Percentiles rank a stretch among this genome's conserved stretches.
Evolutionary conservation across 2,888 invertebrate genomes (phyloP).

Genomic region (Sphaeridia pumilis): DNA sequence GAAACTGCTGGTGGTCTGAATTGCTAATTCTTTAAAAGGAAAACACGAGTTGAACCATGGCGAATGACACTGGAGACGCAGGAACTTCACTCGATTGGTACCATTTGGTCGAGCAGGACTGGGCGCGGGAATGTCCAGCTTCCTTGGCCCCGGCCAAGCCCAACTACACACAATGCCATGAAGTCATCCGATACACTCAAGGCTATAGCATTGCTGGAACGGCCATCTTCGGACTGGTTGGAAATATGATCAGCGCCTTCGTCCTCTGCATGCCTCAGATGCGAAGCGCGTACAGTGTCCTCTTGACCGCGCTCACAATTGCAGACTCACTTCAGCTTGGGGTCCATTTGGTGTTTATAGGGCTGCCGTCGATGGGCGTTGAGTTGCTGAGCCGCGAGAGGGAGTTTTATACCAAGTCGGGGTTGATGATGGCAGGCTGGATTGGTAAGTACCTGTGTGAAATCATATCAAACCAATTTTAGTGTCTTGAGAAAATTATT

Average conservation of each 20-base stretch:
- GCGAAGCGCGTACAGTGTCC: constrained; percentile 1
- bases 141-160: not conserved
- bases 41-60: too few species aligned
- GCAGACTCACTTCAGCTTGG: constrained; percentile 4
- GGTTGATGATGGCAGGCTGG: not conserved
- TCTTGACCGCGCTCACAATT: constrained; percentile 1
- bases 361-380: not conserved
- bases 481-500: too few species aligned
- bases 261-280: constrained; percentile 6
- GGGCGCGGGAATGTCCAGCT: constrained; percentile 66
- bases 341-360: not conserved
- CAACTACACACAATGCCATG: not conserved
- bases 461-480: too few species aligned
- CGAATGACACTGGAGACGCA: too few species aligned
- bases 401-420: too few species aligned
- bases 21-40: too few species aligned
- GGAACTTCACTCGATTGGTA: too few species aligned
- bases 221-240: not conserved
- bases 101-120: constrained; percentile 90
- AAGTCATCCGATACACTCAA: too few species aligned
- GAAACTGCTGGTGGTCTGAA: too few species aligned
- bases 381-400: not conserved
- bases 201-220: not conserved
- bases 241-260: not conserved
- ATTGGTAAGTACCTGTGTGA: not conserved